These are phyloP conservation scores for Mustela nigripes DNA, from an alignment of 2,113 vertebrate genomes.

Conservation along the genomic window DNA sequence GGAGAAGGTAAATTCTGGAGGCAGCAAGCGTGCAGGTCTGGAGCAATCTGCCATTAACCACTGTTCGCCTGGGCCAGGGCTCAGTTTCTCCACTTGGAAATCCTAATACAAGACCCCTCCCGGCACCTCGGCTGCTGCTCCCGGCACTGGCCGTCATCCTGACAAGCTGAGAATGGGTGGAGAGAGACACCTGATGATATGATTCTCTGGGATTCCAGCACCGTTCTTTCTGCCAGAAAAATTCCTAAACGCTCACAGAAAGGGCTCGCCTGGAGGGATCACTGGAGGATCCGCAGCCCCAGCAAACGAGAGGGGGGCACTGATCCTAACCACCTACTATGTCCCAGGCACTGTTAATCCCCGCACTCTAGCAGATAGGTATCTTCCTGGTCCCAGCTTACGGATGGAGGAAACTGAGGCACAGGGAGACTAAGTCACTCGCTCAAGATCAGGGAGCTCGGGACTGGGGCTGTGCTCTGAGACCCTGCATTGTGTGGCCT, in stretches of 20 bases:
- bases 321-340: fast-evolving
- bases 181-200: fast-evolving
- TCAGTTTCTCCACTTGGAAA: background rate
- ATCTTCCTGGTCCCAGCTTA: background rate
- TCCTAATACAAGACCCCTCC: no score
- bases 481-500: background rate
- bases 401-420: background rate
- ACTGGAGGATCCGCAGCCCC: background rate
- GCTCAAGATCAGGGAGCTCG: background rate
- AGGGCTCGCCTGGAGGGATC: background rate
- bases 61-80: background rate
- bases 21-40: background rate
- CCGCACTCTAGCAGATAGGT: fast-evolving
- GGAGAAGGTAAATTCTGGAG: background rate
- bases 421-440: background rate
- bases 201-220: background rate
- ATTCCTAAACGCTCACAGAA: background rate
- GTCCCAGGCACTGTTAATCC: background rate
- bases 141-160: background rate
- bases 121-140: background rate
- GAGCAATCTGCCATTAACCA: background rate
- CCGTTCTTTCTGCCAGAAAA: background rate
- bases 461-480: background rate
- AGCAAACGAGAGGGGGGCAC: background rate
- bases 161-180: background rate